Base-by-base conservation (phyloP, 2,888 invertebrate genomes). In the Leptinotarsa rubiginosa region DNA sequence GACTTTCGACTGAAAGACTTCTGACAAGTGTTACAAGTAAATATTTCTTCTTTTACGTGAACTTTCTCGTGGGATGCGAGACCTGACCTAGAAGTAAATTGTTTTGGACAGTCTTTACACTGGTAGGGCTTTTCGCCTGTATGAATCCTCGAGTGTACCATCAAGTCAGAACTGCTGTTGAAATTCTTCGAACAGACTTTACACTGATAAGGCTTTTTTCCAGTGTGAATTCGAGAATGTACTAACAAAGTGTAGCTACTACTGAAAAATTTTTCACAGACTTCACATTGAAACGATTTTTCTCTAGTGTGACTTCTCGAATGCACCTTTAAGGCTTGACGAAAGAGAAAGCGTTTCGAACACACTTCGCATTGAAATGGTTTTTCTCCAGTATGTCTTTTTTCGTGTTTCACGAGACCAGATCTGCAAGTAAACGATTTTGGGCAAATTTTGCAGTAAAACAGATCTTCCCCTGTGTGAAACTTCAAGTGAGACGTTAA, bases 111-210 rank as follows among this genome's bases (percentile, higher is more conserved):
- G 0, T 22, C 56, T 56, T 62, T 41, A 31, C 62, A 62, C 5
- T n/a, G 31, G 12, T 31, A 62, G n/a, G 41, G 62, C 16, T 62
- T 62, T n/a, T 31, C 41, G 1, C 62, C 62, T n/a, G 62, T 41
- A n/a, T 62, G 62, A 5, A 62, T 62, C n/a, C 62, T 62, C 16
- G 4, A 62, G 62, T 62, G 62, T 25, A 31, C n/a, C 62, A 62
- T 31, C 16, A 62, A 62, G 13, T 25, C 15, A 13, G 62, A 31
- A 25, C 18, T 62, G 31, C 31, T 25, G 25, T 5, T n/a, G n/a
- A 62, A 56, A 12, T 20, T 1, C 4, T 56, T 56, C 4, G 22
- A 22, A 56, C 56, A 56, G 7, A 56, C 56, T 4, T 18, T 10
- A 13, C 56, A 56, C 20, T 13, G 1, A 13, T 56, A 22, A 4